These are phyloP conservation scores for Pogonognathellus flavescens DNA, from an alignment of 1,140 invertebrate genomes.

Conservation along the genomic window DNA sequence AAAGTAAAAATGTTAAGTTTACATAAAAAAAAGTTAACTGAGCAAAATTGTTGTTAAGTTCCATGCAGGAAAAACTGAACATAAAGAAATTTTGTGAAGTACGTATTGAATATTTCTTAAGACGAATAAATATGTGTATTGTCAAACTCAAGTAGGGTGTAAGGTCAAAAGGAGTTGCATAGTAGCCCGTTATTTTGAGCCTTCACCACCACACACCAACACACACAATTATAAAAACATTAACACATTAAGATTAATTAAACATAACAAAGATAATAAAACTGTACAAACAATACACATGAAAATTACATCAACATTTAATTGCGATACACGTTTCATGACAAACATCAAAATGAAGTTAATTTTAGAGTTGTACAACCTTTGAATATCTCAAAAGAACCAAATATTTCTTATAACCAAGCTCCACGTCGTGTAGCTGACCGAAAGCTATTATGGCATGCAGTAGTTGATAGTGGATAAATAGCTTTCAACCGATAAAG, in stretches of 20 bases:
- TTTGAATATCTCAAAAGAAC: not conserved
- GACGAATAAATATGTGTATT: not conserved
- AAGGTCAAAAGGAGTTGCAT: not conserved
- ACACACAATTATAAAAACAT: not conserved
- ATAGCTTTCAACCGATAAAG: constrained; percentile 15
- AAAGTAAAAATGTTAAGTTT: not conserved
- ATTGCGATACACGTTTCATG: too few species aligned
- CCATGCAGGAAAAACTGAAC: too few species aligned
- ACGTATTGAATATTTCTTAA: too few species aligned
- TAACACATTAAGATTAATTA: not conserved
- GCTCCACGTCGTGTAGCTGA: constrained; percentile 27
- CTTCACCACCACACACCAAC: not conserved
- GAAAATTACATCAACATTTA: constrained; percentile 3
- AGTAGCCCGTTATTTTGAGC: not conserved
- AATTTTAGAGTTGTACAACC: not conserved
- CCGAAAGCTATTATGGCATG: constrained; percentile 22
- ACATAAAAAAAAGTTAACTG: not conserved
- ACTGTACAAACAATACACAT: constrained; percentile 24
- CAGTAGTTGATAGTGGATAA: constrained; percentile 12
- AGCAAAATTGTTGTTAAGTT: too few species aligned
- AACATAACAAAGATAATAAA: constrained; percentile 12
- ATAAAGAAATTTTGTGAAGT: too few species aligned
- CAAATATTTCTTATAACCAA: constrained; percentile 34
- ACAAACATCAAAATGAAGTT: too few species aligned
- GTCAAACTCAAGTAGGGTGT: not conserved